Percentiles rank a stretch among this genome's conserved stretches.
These are phyloP conservation scores for Helicoverpa zea DNA, from an alignment of 1,140 invertebrate species.

Conservation along the genomic window DNA sequence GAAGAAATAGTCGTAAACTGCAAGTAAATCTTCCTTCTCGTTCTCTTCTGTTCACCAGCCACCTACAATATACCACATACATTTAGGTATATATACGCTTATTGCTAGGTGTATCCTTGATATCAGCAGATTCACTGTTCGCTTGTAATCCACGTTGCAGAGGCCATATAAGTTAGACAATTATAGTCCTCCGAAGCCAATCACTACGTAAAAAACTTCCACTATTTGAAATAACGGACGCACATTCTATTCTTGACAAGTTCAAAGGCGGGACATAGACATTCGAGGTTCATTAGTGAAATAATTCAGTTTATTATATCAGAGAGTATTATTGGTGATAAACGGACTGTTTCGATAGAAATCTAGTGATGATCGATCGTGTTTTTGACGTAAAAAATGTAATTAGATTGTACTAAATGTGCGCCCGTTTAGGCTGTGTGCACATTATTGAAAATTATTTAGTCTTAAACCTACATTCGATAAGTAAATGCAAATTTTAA, in stretches of 20 bases:
- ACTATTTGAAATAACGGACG: slow-evolving; percentile 3
- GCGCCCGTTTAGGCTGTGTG: slow-evolving; percentile 16
- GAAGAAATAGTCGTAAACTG: too few relatives aligned
- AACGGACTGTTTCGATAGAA: too few relatives aligned
- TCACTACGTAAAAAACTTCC: neutral
- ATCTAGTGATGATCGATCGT: too few relatives aligned
- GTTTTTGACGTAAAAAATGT: neutral
- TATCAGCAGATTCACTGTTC: slow-evolving; percentile 40
- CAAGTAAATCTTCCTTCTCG: too few relatives aligned
- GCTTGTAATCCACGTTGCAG: slow-evolving; percentile 55
- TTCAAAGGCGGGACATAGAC: neutral
- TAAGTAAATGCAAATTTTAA: slow-evolving; percentile 9
- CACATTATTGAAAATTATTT: slow-evolving; percentile 9
- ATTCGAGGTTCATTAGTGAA: neutral
- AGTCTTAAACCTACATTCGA: slow-evolving; percentile 1
- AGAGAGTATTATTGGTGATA: too few relatives aligned
- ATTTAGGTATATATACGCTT: slow-evolving; percentile 65
- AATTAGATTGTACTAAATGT: neutral
- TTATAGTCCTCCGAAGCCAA: slow-evolving; percentile 46
- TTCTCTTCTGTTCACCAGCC: too few relatives aligned
- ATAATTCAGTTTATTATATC: neutral
- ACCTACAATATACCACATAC: slow-evolving; percentile 62
- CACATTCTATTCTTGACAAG: slow-evolving; percentile 11
- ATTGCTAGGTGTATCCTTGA: slow-evolving; percentile 68
- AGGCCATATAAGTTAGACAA: slow-evolving; percentile 49